Percentiles rank a stretch among this genome's conserved stretches.
Evolutionary conservation across 2,888 invertebrate species (phyloP).

Genomic region (Limnephilus rhombicus): DNA sequence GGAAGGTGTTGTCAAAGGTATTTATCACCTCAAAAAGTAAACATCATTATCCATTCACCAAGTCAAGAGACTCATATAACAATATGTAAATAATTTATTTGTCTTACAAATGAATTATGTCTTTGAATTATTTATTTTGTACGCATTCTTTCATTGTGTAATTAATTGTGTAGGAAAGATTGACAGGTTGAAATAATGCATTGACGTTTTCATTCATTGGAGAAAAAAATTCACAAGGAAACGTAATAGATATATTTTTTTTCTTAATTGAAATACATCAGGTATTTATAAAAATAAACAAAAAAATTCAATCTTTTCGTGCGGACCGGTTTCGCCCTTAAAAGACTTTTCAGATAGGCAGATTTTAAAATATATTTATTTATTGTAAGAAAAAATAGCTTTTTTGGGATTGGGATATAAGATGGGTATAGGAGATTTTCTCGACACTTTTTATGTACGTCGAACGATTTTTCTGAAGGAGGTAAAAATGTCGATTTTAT

Average conservation of each 20-base stretch:
- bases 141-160: neutral
- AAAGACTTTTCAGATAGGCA: no score
- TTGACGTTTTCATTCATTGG: neutral
- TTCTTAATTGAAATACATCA: neutral
- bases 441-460: no score
- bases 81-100: neutral
- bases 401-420: no score
- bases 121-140: neutral
- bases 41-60: neutral
- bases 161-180: neutral
- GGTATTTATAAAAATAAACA: no score
- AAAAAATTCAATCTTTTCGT: no score
- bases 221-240: neutral
- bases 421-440: no score
- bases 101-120: neutral
- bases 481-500: no score
- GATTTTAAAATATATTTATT: no score
- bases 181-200: neutral
- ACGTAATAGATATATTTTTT: neutral
- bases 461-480: no score
- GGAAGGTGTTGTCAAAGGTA: neutral
- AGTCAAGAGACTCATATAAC: neutral
- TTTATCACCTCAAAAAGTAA: slow-evolving; percentile 1
- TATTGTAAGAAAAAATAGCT: no score
- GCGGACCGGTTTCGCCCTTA: no score